Base-by-base conservation (phyloP, 2,113 vertebrate species). In the Myotis lucifugus region DNA sequence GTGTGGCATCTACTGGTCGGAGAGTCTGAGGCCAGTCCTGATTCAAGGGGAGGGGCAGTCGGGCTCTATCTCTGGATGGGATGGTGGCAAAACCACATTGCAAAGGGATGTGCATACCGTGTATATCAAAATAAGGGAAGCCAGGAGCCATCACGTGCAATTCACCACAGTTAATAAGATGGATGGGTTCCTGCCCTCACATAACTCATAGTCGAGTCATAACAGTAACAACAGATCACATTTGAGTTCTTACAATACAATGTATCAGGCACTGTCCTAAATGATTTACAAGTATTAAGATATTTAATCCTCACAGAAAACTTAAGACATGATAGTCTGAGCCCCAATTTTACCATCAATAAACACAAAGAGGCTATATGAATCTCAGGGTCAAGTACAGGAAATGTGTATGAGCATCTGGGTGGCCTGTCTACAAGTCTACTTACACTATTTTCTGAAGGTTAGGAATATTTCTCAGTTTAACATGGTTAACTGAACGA, bases 401-500 rank as follows among this genome's bases (percentile, higher is more conserved):
- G 64, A 40, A 61, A 27, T 3, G 0, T 6, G 52, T 7, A 25
- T 27, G 3, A 42, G 83, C 34, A 59, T 69, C 15, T 21, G 25
- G 50, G 8, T 18, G 14, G 42, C 56, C 37, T 56, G 48, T 14
- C 48, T 2, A 19, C 32, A 17, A 42, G 52, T 19, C 5, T 37
- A 9, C 18, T n/a, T 4, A 18, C 27, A 11, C 46, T 42, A 9
- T 46, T 32, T 72, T 8, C 81, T 48, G 42, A 18, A 9, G 27
- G 8, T 42, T 13, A 79, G 50, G 25, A 32, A 9, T 21, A 29
- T 48, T 90, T 81, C 73, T 56, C 6, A n/a, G 73, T 37, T 11
- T 40, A 52, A 32, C 0, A 0, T 32, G 25, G 78, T 37, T n/a
- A 40, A 40, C 21, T 32, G 40, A 3, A 8, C 0, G 13, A 25